Evolutionary conservation across 2,113 vertebrate genomes (phyloP).

Genomic region (Percina caprodes): DNA sequence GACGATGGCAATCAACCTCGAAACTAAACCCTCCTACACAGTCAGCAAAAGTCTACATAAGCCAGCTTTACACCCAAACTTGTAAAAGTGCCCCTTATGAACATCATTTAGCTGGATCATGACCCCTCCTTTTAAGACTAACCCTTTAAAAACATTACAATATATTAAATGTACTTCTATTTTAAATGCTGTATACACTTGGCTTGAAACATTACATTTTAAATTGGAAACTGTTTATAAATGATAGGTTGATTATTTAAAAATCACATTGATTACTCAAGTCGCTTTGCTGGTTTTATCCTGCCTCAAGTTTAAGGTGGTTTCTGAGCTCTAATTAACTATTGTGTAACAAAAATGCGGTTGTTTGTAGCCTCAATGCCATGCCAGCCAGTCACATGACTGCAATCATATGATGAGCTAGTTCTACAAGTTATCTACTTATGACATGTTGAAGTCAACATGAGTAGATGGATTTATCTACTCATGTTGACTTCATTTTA

Average conservation of each 20-base stretch:
- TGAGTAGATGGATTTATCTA: background rate
- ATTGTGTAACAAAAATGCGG: background rate
- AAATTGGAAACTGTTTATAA: background rate
- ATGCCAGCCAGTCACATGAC: background rate
- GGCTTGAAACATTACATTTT: background rate
- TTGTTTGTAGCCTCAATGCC: background rate
- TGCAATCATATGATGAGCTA: background rate
- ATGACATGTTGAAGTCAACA: too few species aligned
- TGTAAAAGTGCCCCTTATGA: too few species aligned
- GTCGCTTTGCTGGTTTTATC: background rate
- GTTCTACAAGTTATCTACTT: background rate
- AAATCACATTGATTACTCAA: background rate
- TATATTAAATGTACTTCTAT: background rate
- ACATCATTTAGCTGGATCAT: background rate
- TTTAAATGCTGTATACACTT: background rate
- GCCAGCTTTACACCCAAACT: background rate
- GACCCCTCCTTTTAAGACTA: background rate
- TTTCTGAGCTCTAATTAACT: background rate
- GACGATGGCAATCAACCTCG: too few species aligned
- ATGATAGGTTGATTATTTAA: background rate
- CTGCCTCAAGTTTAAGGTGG: background rate
- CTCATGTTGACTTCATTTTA: background rate
- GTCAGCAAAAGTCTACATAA: background rate
- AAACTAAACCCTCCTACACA: too few species aligned
- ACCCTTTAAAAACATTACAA: background rate